These are phyloP conservation scores for Drosophila austrosaltans DNA, from an alignment of 2,888 invertebrate genomes.

Conservation along the genomic window DNA sequence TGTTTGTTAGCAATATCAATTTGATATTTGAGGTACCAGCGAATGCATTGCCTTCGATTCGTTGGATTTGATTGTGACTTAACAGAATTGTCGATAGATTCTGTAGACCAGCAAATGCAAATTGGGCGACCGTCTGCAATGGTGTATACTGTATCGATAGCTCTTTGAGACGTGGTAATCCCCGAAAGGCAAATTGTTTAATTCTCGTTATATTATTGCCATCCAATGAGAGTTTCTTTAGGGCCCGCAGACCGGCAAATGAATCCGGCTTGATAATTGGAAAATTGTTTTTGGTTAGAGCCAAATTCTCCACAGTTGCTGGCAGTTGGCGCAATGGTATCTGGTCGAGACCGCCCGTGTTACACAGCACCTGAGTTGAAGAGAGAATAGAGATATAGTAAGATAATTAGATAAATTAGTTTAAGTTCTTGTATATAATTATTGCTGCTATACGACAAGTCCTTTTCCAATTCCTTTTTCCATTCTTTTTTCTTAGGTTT, in stretches of 20 bases:
- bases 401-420: no score
- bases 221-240: slow-evolving; percentile 92
- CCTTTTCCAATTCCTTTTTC: no score
- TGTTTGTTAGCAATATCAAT: slow-evolving; percentile 91
- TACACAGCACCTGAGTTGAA: slow-evolving; percentile 89
- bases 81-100: slow-evolving; percentile 90
- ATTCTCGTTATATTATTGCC: slow-evolving; percentile 93
- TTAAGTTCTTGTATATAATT: no score
- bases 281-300: slow-evolving; percentile 93
- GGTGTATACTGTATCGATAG: slow-evolving; percentile 94
- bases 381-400: not conserved
- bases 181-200: slow-evolving; percentile 93
- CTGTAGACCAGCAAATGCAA: slow-evolving; percentile 92
- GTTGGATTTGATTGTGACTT: slow-evolving; percentile 88
- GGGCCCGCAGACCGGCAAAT: slow-evolving; percentile 90
- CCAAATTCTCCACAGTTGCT: slow-evolving; percentile 91
- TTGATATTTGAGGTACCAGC: slow-evolving; percentile 93
- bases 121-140: slow-evolving; percentile 90
- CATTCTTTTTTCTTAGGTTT: no score
- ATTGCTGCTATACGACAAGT: no score
- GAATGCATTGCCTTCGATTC: slow-evolving; percentile 91
- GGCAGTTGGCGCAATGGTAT: slow-evolving; percentile 91
- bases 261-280: slow-evolving; percentile 92
- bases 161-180: slow-evolving; percentile 90
- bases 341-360: slow-evolving; percentile 91